phyloP scores from a whole-genome alignment of 2,797 vertebrate genomes.

The Hippoglossus hippoglossus region DNA sequence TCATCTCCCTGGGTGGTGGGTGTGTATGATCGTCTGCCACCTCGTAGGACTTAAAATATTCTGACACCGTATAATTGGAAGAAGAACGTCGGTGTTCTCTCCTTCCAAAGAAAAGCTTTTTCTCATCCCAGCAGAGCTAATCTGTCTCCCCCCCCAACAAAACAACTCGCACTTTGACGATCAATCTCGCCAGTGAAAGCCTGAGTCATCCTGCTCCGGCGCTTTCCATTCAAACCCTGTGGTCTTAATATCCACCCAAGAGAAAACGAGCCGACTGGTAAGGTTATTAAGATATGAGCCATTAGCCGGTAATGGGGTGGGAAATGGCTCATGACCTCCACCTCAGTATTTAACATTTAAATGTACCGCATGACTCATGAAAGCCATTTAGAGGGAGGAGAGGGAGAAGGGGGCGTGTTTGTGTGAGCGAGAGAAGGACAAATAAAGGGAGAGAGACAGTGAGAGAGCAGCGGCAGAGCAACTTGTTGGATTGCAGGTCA shows the following conservation, averaged over 20 bases:
- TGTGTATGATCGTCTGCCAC: neutral
- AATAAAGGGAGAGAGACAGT: neutral
- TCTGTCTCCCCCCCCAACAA: conserved; percentile 29
- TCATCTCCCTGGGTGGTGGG: conserved; percentile 11
- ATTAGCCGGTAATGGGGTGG: conserved; percentile 80
- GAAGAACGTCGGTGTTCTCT: neutral
- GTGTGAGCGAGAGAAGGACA: conserved; percentile 2
- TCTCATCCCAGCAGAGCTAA: conserved; percentile 37
- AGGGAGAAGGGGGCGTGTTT: conserved; percentile 11
- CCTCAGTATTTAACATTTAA: conserved; percentile 83
- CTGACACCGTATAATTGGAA: too few species aligned
- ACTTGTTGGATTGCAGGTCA: conserved; percentile 63
- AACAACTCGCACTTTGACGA: conserved; percentile 46
- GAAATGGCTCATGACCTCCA: conserved; percentile 82
- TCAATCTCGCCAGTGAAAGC: conserved; percentile 37
- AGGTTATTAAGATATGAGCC: conserved; percentile 83
- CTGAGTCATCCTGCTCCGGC: conserved; percentile 25
- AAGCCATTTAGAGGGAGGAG: conserved; percentile 57
- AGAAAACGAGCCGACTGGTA: conserved; percentile 68
- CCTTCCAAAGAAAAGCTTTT: conserved; percentile 29
- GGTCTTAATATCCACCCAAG: conserved; percentile 63
- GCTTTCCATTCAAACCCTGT: conserved; percentile 48
- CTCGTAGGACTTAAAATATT: neutral
- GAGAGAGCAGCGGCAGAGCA: neutral
- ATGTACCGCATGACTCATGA: conserved; percentile 76